These are phyloP conservation scores for Pocillopora damicornis DNA, from an alignment of 64 coral and sea anemone species.

Conservation along the genomic window DNA sequence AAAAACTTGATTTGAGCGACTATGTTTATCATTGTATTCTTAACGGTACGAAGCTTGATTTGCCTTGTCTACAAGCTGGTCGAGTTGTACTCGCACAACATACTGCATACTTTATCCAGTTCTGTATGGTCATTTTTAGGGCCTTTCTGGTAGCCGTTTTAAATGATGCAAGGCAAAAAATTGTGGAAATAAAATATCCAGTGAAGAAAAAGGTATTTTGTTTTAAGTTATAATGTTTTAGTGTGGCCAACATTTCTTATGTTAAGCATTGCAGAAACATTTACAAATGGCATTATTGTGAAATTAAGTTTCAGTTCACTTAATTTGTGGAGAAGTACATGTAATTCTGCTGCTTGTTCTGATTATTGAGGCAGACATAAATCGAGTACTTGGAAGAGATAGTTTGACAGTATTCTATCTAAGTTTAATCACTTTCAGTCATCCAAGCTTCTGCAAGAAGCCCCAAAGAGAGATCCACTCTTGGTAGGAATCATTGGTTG, in stretches of 20 bases:
- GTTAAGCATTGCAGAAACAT: no score
- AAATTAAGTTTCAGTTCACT: no score
- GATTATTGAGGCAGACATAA: no score
- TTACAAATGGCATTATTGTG: no score
- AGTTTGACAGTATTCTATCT: neutral
- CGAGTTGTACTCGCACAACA: no score
- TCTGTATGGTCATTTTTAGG: slow-evolving; percentile 28
- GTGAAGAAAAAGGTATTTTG: slow-evolving; percentile 72
- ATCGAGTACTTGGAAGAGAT: no score
- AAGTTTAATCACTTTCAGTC: slow-evolving; percentile 11
- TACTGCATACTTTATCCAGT: neutral
- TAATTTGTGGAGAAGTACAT: no score
- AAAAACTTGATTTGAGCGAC: no score
- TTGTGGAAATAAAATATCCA: slow-evolving; percentile 69
- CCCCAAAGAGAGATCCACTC: slow-evolving; percentile 76
- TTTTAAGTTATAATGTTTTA: neutral
- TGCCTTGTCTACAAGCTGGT: no score
- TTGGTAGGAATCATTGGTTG: slow-evolving; percentile 96
- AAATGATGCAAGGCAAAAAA: slow-evolving; percentile 84
- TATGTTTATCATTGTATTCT: no score
- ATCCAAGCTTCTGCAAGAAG: slow-evolving; percentile 83
- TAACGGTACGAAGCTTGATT: no score
- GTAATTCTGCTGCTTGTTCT: no score
- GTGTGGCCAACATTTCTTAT: neutral
- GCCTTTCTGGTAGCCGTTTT: slow-evolving; percentile 89